phyloP scores from a whole-genome alignment of 2,113 vertebrate genomes.

The Odontophorus gujanensis region DNA sequence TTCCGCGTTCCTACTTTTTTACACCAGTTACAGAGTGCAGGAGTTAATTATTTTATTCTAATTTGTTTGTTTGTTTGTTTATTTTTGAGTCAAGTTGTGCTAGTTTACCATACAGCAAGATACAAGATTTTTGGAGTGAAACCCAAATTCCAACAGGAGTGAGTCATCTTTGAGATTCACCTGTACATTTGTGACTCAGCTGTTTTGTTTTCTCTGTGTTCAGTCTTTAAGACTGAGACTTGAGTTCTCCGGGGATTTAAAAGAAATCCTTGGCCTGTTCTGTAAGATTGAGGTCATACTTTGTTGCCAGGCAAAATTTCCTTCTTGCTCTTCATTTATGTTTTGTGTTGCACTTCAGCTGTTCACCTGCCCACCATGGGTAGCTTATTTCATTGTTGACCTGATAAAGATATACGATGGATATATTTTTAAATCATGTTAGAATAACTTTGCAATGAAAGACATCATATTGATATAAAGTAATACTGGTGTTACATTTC shows the following conservation, averaged over 20 bases:
- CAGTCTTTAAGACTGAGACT: not conserved
- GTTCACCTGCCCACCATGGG: not conserved
- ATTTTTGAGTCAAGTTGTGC: not conserved
- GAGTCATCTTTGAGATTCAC: not conserved
- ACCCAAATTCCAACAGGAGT: not conserved
- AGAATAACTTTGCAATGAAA: not conserved
- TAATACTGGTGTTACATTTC: not conserved
- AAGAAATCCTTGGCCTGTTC: not conserved
- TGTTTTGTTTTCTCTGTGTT: not conserved
- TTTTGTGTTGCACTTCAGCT: not conserved
- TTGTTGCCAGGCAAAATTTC: not conserved
- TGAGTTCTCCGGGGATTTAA: not conserved
- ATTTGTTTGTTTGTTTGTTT: not conserved
- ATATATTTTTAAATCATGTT: not conserved
- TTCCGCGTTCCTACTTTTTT: not conserved
- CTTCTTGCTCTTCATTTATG: not conserved
- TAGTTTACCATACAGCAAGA: not conserved
- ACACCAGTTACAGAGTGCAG: not conserved
- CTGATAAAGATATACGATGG: not conserved
- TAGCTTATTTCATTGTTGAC: not conserved
- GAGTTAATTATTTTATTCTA: not conserved
- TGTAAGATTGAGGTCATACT: not conserved
- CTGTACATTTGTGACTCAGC: not conserved
- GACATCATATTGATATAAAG: not conserved
- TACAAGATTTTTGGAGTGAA: not conserved